phyloP scores from a whole-genome alignment of 2,113 vertebrate species.

The Nipponia nippon region DNA sequence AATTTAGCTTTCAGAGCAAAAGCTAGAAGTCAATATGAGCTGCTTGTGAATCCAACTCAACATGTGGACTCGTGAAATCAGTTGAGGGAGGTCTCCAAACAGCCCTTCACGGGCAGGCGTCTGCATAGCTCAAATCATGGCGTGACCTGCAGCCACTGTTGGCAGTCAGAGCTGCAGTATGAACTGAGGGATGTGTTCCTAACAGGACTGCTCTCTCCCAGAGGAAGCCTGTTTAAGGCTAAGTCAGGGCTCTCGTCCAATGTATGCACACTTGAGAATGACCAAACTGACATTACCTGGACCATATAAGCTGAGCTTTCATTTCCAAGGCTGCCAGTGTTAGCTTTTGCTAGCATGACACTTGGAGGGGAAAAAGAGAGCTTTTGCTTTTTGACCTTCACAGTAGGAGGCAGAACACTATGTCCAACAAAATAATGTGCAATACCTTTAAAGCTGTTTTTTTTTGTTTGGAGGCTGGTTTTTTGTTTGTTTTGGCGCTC shows the following conservation, averaged over 20 bases:
- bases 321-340: background rate
- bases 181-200: rapidly evolving
- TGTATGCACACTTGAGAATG: background rate
- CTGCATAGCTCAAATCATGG: rapidly evolving
- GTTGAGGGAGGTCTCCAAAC: background rate
- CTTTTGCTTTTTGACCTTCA: background rate
- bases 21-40: background rate
- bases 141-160: rapidly evolving
- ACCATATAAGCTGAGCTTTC: background rate
- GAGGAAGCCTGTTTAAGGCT: background rate
- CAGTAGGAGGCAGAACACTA: background rate
- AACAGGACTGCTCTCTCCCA: rapidly evolving
- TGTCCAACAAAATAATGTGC: background rate
- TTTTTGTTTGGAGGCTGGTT: background rate
- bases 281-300: background rate
- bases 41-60: background rate
- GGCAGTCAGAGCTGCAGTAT: background rate
- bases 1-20: background rate
- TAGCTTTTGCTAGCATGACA: background rate
- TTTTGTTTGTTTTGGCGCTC: background rate
- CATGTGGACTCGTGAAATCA: rapidly evolving
- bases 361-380: background rate
- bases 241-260: background rate
- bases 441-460: background rate
- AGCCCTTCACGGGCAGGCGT: background rate